A percentile compares a stretch with the other conserved stretches of the same genome.
phyloP scores from a whole-genome alignment of 2,113 vertebrate species.

The Pachyramphus minor region DNA sequence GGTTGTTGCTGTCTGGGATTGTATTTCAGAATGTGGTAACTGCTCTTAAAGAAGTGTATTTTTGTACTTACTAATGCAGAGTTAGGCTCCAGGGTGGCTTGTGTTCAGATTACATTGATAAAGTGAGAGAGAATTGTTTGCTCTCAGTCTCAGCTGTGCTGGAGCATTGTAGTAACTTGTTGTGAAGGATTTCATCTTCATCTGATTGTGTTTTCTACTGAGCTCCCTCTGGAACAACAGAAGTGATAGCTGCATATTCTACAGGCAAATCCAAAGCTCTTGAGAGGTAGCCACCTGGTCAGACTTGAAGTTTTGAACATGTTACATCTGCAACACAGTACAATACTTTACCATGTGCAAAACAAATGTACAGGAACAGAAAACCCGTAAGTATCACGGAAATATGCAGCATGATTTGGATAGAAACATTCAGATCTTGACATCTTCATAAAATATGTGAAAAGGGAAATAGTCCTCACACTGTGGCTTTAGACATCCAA shows the following conservation, averaged over 20 bases:
- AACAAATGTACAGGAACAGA: slow-evolving; percentile 28
- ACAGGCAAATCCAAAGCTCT: slow-evolving; percentile 12
- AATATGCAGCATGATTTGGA: background rate
- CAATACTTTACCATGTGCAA: background rate
- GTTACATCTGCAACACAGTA: background rate
- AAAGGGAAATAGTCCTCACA: slow-evolving; percentile 16
- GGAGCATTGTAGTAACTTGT: background rate
- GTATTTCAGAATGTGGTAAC: background rate
- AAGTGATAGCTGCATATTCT: background rate
- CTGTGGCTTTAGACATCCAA: background rate
- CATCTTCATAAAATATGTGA: background rate
- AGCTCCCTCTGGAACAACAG: background rate
- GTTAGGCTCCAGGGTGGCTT: background rate
- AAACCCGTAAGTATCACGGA: background rate
- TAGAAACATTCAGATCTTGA: background rate
- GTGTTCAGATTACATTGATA: background rate
- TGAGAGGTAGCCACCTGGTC: background rate
- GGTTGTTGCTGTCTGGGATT: background rate
- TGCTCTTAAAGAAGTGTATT: background rate
- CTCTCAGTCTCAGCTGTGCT: background rate
- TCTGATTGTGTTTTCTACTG: background rate
- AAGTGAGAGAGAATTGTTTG: background rate
- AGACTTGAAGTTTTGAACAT: background rate
- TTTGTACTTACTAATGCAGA: background rate
- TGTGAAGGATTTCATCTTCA: background rate